phyloP scores from a whole-genome alignment of 2,797 vertebrate genomes.

The Anabas testudineus region DNA sequence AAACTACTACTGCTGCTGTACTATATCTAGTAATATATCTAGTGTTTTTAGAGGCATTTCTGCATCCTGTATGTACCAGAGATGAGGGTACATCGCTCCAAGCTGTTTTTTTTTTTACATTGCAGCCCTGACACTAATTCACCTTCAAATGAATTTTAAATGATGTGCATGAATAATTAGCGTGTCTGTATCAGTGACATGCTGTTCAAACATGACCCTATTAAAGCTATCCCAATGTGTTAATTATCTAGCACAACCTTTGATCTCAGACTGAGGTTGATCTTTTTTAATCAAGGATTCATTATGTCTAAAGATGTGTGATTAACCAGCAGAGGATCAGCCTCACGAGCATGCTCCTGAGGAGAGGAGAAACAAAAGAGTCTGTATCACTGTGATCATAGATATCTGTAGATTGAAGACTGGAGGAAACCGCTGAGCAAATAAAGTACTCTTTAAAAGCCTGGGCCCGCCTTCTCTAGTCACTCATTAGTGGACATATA shows the following conservation, averaged over 20 bases:
- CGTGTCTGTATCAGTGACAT: slow-evolving; percentile 34
- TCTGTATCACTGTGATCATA: not conserved
- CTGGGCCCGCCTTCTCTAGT: no score
- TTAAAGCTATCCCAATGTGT: slow-evolving; percentile 46
- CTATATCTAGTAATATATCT: no score
- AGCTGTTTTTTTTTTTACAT: no score
- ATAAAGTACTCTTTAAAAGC: not conserved
- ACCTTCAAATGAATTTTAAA: slow-evolving; percentile 4
- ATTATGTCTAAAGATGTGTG: slow-evolving; percentile 59
- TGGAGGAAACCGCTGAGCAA: slow-evolving; percentile 5
- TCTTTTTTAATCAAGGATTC: slow-evolving; percentile 73
- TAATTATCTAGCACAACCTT: slow-evolving; percentile 62
- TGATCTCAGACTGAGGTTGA: slow-evolving; percentile 58
- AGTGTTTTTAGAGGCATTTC: no score
- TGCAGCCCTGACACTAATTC: not conserved
- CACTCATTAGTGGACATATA: not conserved
- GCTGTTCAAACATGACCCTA: slow-evolving; percentile 44
- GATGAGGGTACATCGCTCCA: no score
- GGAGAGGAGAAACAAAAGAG: slow-evolving; percentile 30
- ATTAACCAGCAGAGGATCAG: slow-evolving; percentile 51
- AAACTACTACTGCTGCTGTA: no score
- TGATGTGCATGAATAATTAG: slow-evolving; percentile 42
- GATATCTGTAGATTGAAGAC: not conserved
- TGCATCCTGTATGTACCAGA: no score
- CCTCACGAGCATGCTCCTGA: slow-evolving; percentile 12